Base-by-base conservation (phyloP, 2,113 vertebrate species). In the Meleagris gallopavo region DNA sequence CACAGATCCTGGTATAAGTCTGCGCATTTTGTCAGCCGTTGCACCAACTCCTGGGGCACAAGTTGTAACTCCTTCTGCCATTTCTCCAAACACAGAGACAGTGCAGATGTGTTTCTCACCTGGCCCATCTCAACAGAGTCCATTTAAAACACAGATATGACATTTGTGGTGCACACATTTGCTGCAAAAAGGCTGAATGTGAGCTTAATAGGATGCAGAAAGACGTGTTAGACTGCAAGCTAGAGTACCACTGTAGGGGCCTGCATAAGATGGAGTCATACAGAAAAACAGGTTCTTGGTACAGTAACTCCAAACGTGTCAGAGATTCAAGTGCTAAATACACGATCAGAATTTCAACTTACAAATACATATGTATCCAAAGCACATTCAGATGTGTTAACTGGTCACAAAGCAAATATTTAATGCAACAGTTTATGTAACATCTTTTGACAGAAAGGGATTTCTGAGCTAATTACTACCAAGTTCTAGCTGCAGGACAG, bases 201-300 rank as follows among this genome's bases (percentile, higher is more conserved):
- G 9, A 36, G 5, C 3, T 58, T 69, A 27, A 67, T 13, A 34
- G 7, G 11, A 18, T n/a, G 54, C 36, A 69, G 57, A 60, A 78
- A 82, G 24, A 57, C 4, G 1, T 15, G 8, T 17, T 8, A 14
- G 21, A 34, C 57, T 67, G 38, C 55, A 72, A 72, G 17, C 19
- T 75, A 34, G 10, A 48, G 3, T 79, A 38, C 12, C 46, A 12
- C 38, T 69, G 8, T 21, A 38, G 6, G 4, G 0, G 1, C 4
- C 11, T 40, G 27, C 32, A 30, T 14, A 65, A 60, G 71, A 38
- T 0, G 4, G 11, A 89, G 6, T 21, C 30, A 74, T 13, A 60
- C 11, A 79, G 22, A 83, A n/a, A 65, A 67, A 20, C 34, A 50
- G 21, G 17, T 29, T 30, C 34, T 64, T 41, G 16, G 13, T 75